Evolutionary conservation across 2,888 invertebrate species (phyloP).

Genomic region (Patella caerulea): DNA sequence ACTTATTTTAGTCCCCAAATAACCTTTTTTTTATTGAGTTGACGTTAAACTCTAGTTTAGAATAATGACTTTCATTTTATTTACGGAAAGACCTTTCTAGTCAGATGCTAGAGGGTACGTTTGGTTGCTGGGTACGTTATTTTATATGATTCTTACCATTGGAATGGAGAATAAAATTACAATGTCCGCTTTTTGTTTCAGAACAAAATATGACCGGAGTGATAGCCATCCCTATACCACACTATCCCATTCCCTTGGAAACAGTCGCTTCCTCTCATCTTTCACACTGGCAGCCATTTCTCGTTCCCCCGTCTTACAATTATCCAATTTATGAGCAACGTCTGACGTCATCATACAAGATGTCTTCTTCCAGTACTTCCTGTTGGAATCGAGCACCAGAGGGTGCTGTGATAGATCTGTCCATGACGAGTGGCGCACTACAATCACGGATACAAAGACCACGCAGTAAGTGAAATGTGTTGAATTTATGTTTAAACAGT

Average conservation of each 20-base stretch:
- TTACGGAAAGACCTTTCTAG: no score
- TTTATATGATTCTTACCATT: no score
- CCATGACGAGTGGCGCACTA: neutral
- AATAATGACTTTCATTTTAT: no score
- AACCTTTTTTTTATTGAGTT: neutral
- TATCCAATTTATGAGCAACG: neutral
- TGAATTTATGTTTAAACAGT: no score
- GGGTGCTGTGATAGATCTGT: neutral
- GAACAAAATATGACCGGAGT: conserved; percentile 19
- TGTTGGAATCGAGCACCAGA: conserved; percentile 10
- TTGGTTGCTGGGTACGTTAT: no score
- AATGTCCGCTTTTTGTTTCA: neutral
- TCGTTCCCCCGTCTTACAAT: neutral
- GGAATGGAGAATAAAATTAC: no score
- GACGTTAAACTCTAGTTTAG: neutral
- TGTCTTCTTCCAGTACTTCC: neutral
- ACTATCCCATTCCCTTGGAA: conserved; percentile 8
- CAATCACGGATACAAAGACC: neutral
- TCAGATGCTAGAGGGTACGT: no score
- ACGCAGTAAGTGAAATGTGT: no score
- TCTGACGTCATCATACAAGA: neutral
- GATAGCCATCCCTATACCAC: conserved; percentile 23
- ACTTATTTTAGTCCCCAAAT: neutral
- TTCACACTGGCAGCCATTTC: conserved; percentile 12
- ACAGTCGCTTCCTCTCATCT: conserved; percentile 6